Evolutionary conservation across 2,797 vertebrate genomes (phyloP).

Genomic region (Phaenicophaeus curvirostris): DNA sequence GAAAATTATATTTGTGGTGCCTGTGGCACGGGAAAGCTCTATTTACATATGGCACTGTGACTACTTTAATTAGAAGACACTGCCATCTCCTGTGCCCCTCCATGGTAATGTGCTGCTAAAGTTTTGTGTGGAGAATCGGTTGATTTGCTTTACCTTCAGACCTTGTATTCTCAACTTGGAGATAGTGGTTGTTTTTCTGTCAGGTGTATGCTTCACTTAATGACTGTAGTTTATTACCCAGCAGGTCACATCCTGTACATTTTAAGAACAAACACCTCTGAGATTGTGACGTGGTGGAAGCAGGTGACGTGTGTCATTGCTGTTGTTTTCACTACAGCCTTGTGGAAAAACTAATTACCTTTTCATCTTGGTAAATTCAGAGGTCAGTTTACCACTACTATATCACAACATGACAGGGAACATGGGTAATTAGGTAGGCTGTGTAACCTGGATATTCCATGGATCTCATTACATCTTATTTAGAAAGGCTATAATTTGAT

Average conservation of each 20-base stretch:
- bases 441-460: conserved; percentile 87
- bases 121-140: conserved; percentile 55
- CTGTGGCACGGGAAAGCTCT: background rate
- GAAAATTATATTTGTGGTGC: background rate
- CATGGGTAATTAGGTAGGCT: conserved; percentile 88
- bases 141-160: conserved; percentile 75
- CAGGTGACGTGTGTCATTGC: conserved; percentile 80
- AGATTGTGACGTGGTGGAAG: conserved; percentile 80
- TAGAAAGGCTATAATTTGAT: conserved; percentile 98
- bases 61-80: conserved; percentile 56
- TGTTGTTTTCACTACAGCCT: conserved; percentile 82
- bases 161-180: conserved; percentile 66
- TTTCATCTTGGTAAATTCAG: conserved; percentile 89
- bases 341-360: conserved; percentile 91
- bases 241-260: conserved; percentile 79
- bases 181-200: conserved; percentile 73
- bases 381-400: conserved; percentile 85
- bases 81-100: conserved; percentile 39
- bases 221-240: conserved; percentile 79
- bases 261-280: conserved; percentile 79
- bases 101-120: conserved; percentile 34
- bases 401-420: conserved; percentile 88
- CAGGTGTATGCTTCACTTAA: conserved; percentile 71
- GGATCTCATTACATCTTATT: conserved; percentile 91
- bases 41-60: background rate